Base-by-base conservation (phyloP, 2,888 invertebrate species). In the Noctua pronuba region DNA sequence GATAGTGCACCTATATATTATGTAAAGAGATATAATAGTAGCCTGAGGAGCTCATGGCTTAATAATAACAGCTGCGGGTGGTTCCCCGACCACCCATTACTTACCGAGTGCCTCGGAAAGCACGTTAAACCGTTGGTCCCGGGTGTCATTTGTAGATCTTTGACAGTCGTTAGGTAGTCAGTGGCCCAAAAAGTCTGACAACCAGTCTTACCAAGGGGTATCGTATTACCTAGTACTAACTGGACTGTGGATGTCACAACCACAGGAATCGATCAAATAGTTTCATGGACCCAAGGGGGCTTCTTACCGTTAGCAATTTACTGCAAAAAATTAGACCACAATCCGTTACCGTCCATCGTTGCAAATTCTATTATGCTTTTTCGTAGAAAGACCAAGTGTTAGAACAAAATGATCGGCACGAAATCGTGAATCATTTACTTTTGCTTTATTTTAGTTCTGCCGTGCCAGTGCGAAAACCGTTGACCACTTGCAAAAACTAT, bases 291-390 rank as follows among this genome's bases (percentile, higher is more conserved):
- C 11, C 4, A 38, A 73, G 80, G 35, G 46, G 28, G 13, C 31
- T 31, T 58, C 58, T 81, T 28, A 80, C 82, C n/a, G 82, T 76
- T 82, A 60, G 18, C 8, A 28, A n/a, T n/a, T 58, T 16, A 70
- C 18, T 66, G 69, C 65, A 66, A 75, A 82, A 79, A 81, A 75
- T 11, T n/a, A 24, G 60, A 66, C 55, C 55, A 46, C 58, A 60
- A 31, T 24, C 16, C 28, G 65, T 13, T n/a, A 66, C 58, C 41
- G 35, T 64, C 46, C n/a, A 55, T 24, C 28, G 46, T 49, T 65
- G 49, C 75, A 28, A 49, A 35, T 68, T 75, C 16, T 35, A 64
- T 79, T 67, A n/a, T n/a, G 38, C 49, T 64, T 80, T 73, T 62
- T 80, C 46, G 3, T 24, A 64, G 52, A 69, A 62, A 52, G 4